Percentiles rank a stretch among this genome's conserved stretches.
Evolutionary conservation across 2,888 invertebrate genomes (phyloP).

Genomic region (Limenitis camilla): DNA sequence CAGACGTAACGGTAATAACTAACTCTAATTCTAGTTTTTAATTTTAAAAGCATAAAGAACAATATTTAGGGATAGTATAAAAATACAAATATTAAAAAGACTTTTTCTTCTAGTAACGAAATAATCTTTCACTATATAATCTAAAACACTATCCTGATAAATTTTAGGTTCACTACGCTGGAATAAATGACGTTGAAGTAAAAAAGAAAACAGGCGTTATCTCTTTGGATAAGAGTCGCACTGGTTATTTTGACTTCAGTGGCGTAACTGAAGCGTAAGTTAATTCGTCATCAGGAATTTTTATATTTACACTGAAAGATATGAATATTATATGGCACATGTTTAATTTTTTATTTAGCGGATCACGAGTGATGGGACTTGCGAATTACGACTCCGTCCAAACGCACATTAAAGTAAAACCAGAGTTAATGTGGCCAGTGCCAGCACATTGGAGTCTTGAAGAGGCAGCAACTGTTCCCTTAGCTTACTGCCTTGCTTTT

Average conservation of each 20-base stretch:
- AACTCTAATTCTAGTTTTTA: background rate
- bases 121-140: too few species aligned
- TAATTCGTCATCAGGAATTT: background rate
- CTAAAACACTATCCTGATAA: too few species aligned
- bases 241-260: slow-evolving; percentile 44
- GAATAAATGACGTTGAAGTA: slow-evolving; percentile 33
- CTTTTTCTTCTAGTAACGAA: background rate
- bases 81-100: too few species aligned
- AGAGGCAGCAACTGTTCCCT: slow-evolving; percentile 84
- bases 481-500: slow-evolving; percentile 77
- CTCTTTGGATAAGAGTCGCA: slow-evolving; percentile 7
- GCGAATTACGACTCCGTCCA: slow-evolving; percentile 68
- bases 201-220: slow-evolving; percentile 32
- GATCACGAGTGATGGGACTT: slow-evolving; percentile 78
- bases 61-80: too few species aligned
- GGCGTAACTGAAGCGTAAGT: slow-evolving; percentile 40
- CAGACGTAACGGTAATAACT: slow-evolving; percentile 38
- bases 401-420: slow-evolving; percentile 65
- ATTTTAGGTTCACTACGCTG: slow-evolving; percentile 41
- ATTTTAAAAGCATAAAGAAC: too few species aligned
- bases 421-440: slow-evolving; percentile 76
- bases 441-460: slow-evolving; percentile 80
- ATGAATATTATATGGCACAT: too few species aligned
- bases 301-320: too few species aligned
- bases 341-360: slow-evolving; percentile 38